Evolutionary conservation across 2,797 vertebrate species (phyloP).

Genomic region (Meda fulgida): DNA sequence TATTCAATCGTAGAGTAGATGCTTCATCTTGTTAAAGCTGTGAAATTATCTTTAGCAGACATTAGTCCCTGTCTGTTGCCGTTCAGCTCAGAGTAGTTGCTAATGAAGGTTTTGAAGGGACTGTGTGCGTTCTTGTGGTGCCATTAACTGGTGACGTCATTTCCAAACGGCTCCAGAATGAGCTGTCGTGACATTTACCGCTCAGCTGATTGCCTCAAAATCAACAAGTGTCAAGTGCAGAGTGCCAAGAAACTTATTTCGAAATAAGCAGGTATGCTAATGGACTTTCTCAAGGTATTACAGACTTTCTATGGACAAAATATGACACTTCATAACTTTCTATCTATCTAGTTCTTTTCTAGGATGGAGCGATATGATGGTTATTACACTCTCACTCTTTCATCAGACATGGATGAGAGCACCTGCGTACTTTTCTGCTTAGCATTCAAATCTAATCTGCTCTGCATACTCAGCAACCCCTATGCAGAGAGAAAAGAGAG

Average conservation of each 20-base stretch:
- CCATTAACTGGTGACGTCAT: neutral
- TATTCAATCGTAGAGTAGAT: neutral
- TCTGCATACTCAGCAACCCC: conserved; percentile 36
- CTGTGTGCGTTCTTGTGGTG: neutral
- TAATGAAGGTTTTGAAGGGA: conserved; percentile 3
- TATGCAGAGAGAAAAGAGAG: conserved; percentile 8
- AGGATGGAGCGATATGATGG: neutral
- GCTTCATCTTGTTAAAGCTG: neutral
- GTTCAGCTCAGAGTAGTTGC: neutral
- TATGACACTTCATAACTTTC: conserved; percentile 1
- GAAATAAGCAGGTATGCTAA: neutral
- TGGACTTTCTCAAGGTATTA: neutral
- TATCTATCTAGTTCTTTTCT: neutral
- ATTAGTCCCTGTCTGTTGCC: neutral
- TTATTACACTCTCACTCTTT: conserved; percentile 25
- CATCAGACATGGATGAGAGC: conserved; percentile 22
- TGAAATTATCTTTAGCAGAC: neutral
- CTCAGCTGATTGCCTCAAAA: neutral
- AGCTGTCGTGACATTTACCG: neutral
- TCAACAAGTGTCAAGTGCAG: neutral
- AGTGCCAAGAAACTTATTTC: neutral
- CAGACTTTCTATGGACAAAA: neutral
- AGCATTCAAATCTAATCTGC: conserved; percentile 41
- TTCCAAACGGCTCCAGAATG: neutral
- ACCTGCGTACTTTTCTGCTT: conserved; percentile 29